Evolutionary conservation across 2,797 vertebrate species (phyloP).

Genomic region (Rachycentron canadum): DNA sequence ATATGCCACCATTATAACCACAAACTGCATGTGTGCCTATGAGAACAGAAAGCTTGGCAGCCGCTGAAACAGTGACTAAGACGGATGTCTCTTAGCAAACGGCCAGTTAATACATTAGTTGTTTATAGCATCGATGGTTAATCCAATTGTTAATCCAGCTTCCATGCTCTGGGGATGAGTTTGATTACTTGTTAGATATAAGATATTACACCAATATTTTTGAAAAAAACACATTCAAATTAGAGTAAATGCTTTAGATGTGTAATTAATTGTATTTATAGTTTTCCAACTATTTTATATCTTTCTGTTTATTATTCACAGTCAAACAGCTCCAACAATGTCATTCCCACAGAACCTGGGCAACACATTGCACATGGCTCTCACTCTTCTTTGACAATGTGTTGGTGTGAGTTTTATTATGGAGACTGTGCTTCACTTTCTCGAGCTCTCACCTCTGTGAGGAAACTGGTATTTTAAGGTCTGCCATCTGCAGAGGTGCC

Average conservation of each 20-base stretch:
- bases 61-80: neutral
- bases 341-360: constrained; percentile 23
- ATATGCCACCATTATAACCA: neutral
- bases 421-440: constrained; percentile 56
- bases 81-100: neutral
- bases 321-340: constrained; percentile 7
- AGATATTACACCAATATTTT: neutral
- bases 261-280: neutral
- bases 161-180: neutral
- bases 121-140: neutral
- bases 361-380: constrained; percentile 50
- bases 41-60: neutral
- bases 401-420: constrained; percentile 67
- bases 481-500: constrained; percentile 81
- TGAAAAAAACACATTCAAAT: neutral
- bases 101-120: neutral
- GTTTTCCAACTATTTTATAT: neutral
- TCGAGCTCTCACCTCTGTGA: constrained; percentile 73
- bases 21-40: neutral
- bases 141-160: neutral
- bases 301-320: neutral
- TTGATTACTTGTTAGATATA: neutral
- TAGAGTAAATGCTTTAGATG: neutral
- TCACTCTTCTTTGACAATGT: constrained; percentile 41
- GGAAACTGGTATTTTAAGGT: constrained; percentile 80